A percentile compares a stretch with the other conserved stretches of the same genome.
phyloP scores from a whole-genome alignment of 1,140 invertebrate genomes.

The Bombus polaris region DNA sequence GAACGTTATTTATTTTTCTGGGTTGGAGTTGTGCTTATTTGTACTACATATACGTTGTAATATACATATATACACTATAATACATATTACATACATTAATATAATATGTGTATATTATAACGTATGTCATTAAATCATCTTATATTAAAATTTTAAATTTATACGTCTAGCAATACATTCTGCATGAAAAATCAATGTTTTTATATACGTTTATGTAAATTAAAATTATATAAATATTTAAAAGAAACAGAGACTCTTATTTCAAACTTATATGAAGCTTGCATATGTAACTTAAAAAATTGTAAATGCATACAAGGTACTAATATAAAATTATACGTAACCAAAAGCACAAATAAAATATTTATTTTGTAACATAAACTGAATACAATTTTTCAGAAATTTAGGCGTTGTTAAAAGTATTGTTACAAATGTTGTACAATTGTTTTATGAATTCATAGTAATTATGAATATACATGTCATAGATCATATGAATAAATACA shows the following conservation, averaged over 20 bases:
- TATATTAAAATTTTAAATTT: slow-evolving; percentile 2
- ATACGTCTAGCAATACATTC: background rate
- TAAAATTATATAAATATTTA: background rate
- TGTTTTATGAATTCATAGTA: slow-evolving; percentile 5
- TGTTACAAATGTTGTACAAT: slow-evolving; percentile 18
- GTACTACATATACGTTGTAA: background rate
- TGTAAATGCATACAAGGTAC: slow-evolving; percentile 4
- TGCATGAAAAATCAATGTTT: background rate
- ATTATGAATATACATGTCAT: background rate
- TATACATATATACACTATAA: background rate
- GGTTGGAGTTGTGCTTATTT: background rate
- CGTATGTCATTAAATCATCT: background rate
- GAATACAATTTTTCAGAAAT: slow-evolving; percentile 5
- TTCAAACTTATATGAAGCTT: background rate
- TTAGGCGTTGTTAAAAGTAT: slow-evolving; percentile 14
- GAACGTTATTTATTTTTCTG: background rate
- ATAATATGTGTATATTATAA: background rate
- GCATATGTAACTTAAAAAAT: slow-evolving; percentile 2
- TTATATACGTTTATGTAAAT: slow-evolving; percentile 3
- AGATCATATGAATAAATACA: background rate
- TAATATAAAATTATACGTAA: background rate
- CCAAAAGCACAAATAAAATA: slow-evolving; percentile 12
- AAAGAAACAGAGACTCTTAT: background rate
- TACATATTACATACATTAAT: background rate
- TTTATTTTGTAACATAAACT: slow-evolving; percentile 33